A percentile compares a stretch with the other conserved stretches of the same genome.
Evolutionary conservation across 2,113 vertebrate genomes (phyloP).

Genomic region (Egretta garzetta): DNA sequence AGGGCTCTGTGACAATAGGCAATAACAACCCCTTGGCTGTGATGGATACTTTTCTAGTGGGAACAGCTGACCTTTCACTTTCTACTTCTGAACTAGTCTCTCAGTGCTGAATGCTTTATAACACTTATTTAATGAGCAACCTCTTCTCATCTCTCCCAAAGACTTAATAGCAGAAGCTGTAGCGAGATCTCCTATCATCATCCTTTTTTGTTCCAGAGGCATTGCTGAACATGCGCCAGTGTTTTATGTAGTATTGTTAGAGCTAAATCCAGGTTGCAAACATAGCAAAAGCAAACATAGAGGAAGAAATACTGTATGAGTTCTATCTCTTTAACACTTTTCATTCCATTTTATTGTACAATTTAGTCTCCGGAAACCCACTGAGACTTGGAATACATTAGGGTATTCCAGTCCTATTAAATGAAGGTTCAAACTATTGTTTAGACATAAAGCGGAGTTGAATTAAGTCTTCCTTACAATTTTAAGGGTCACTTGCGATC

Average conservation of each 20-base stretch:
- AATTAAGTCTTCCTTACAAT: not conserved
- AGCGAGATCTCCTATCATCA: slow-evolving; percentile 56
- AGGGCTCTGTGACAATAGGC: not conserved
- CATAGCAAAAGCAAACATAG: not conserved
- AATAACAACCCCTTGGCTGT: slow-evolving; percentile 8
- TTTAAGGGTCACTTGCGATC: not conserved
- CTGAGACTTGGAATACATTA: not conserved
- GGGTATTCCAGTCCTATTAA: not conserved
- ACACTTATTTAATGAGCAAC: slow-evolving; percentile 59
- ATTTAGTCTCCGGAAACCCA: not conserved
- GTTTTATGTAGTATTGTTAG: not conserved
- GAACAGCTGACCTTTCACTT: slow-evolving; percentile 31
- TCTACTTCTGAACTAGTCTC: slow-evolving; percentile 31
- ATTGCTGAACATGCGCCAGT: not conserved
- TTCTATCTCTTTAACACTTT: slow-evolving; percentile 10
- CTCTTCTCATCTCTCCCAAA: slow-evolving; percentile 46
- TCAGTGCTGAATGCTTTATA: slow-evolving; percentile 32
- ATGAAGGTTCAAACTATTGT: not conserved
- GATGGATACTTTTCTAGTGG: not conserved
- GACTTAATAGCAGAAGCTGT: slow-evolving; percentile 64
- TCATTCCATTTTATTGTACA: not conserved
- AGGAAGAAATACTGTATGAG: not conserved
- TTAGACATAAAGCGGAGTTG: not conserved
- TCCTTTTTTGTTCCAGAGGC: slow-evolving; percentile 13
- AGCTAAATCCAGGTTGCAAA: not conserved